These are phyloP conservation scores for Actinemys pallida DNA, from an alignment of 2,113 vertebrate species.

Conservation along the genomic window DNA sequence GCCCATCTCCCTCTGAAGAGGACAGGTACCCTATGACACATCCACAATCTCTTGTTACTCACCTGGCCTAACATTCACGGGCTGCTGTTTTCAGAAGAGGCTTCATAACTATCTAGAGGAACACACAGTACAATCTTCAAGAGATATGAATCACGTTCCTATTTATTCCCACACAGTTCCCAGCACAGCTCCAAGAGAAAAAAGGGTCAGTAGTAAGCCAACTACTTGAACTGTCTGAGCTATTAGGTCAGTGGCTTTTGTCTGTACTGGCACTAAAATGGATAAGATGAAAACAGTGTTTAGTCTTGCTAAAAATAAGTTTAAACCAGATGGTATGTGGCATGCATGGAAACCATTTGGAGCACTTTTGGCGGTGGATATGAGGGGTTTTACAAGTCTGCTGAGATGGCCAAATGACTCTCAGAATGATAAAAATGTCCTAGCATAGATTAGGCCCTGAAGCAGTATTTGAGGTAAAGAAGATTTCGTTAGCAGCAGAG, in stretches of 20 bases:
- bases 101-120: neutral
- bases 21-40: neutral
- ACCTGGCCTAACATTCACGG: accelerated
- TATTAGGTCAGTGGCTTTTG: neutral
- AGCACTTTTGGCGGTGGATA: neutral
- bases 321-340: neutral
- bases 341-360: neutral
- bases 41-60: neutral
- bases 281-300: neutral
- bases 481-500: neutral
- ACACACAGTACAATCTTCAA: neutral
- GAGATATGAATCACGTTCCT: neutral
- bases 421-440: neutral
- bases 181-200: neutral
- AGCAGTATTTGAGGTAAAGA: neutral
- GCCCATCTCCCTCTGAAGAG: neutral
- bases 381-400: neutral
- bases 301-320: neutral
- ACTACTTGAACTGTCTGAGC: neutral
- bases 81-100: neutral
- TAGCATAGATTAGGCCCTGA: neutral
- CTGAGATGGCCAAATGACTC: neutral
- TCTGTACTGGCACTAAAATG: neutral
- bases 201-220: neutral
- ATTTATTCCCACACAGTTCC: neutral